Evolutionary conservation across 2,797 vertebrate species (phyloP).

Genomic region (Lacerta agilis): DNA sequence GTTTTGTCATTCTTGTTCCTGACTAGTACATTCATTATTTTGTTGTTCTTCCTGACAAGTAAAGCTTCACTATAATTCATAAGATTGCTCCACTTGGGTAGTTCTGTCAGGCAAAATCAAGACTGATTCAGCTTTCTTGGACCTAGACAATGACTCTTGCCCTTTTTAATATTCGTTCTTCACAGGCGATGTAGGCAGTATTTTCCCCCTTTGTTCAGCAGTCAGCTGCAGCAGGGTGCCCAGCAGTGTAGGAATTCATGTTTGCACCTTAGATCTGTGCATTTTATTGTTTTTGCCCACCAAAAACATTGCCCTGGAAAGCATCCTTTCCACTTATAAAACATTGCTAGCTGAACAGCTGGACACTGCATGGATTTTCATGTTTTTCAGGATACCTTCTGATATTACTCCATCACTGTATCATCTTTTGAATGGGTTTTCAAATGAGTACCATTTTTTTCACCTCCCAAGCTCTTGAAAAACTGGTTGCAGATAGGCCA

Average conservation of each 20-base stretch:
- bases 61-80: constrained; percentile 7
- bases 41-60: constrained; percentile 1
- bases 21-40: background rate
- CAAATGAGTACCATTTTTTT: background rate
- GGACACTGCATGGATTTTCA: background rate
- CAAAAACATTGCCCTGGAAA: background rate
- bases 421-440: background rate
- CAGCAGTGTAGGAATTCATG: background rate
- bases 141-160: background rate
- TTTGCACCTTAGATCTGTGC: background rate
- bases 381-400: background rate
- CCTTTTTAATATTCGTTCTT: constrained; percentile 16
- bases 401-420: background rate
- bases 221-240: accelerated
- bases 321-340: background rate
- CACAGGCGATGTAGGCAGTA: accelerated
- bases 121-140: background rate
- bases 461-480: background rate
- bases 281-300: background rate
- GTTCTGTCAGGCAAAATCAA: background rate
- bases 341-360: background rate
- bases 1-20: background rate
- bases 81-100: background rate
- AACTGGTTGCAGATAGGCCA: no score
- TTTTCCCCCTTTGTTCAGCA: accelerated